Percentiles rank a stretch among this genome's conserved stretches.
Conservation (phyloP, 1,140 invertebrate genomes). For the Aricia agestis region DNA sequence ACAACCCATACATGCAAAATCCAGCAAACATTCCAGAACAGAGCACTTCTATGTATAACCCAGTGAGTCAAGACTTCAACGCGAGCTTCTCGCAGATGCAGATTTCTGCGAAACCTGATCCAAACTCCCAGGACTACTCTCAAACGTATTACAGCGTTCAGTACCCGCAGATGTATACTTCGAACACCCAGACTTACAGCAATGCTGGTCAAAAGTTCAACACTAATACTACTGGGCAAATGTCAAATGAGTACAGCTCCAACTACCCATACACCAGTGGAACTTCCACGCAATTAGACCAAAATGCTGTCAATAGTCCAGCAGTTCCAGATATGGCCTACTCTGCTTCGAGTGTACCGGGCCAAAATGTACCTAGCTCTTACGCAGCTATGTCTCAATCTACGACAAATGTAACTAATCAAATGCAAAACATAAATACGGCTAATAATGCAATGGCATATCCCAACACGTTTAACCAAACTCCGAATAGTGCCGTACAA, state of each 20-base stretch:
- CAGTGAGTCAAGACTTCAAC: slow-evolving; percentile 43
- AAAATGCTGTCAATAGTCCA: slow-evolving; percentile 16
- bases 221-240: slow-evolving; percentile 34
- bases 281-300: slow-evolving; percentile 33
- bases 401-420: slow-evolving; percentile 21
- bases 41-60: slow-evolving; percentile 29
- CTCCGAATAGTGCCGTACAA: background rate
- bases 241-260: slow-evolving; percentile 43
- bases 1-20: slow-evolving; percentile 37
- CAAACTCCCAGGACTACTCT: slow-evolving; percentile 40
- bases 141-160: slow-evolving; percentile 58
- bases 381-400: slow-evolving; percentile 18
- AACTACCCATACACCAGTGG: slow-evolving; percentile 53
- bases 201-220: slow-evolving; percentile 42
- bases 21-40: slow-evolving; percentile 22
- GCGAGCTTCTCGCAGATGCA: slow-evolving; percentile 60
- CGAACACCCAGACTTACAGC: slow-evolving; percentile 50
- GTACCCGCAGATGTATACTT: slow-evolving; percentile 48
- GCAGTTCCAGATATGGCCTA: slow-evolving; percentile 13
- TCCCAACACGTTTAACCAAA: slow-evolving; percentile 14
- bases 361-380: slow-evolving; percentile 10
- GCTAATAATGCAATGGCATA: slow-evolving; percentile 8
- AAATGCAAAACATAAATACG: slow-evolving; percentile 18
- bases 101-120: slow-evolving; percentile 42
- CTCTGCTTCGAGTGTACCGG: slow-evolving; percentile 6